Conservation (phyloP, 2,113 vertebrate genomes). For the Heloderma charlesbogerti region DNA sequence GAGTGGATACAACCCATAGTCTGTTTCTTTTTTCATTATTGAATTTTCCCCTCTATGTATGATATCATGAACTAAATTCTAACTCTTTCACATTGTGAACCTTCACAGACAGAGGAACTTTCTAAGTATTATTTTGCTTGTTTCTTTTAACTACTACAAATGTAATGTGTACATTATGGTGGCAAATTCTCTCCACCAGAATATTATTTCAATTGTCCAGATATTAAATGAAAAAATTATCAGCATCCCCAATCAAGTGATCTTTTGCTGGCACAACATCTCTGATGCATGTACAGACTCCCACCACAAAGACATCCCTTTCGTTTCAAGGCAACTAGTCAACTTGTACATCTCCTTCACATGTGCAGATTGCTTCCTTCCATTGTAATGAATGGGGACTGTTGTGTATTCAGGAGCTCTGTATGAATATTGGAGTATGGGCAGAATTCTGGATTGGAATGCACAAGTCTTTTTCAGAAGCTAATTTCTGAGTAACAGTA, state of each 20-base stretch:
- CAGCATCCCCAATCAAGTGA: neutral
- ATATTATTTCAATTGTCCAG: conserved; percentile 35
- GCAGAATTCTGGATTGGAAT: neutral
- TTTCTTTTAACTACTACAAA: conserved; percentile 40
- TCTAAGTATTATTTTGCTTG: conserved; percentile 19
- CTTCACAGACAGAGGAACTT: conserved; percentile 44
- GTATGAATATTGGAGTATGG: neutral
- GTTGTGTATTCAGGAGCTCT: neutral
- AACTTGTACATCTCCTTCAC: neutral
- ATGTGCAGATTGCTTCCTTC: neutral
- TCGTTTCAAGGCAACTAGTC: neutral
- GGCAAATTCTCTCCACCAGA: conserved; percentile 41
- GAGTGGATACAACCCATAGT: too few species aligned
- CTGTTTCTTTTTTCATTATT: conserved; percentile 23
- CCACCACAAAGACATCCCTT: neutral
- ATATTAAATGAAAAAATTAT: conserved; percentile 6
- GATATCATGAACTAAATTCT: conserved; percentile 28
- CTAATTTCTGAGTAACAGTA: conserved; percentile 16
- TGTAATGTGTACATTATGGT: neutral
- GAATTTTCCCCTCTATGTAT: neutral
- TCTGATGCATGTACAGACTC: neutral
- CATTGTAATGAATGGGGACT: neutral
- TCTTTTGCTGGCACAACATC: neutral
- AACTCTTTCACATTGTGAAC: conserved; percentile 23
- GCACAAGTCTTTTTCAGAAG: conserved; percentile 36